Percentiles rank a stretch among this genome's conserved stretches.
phyloP scores from a whole-genome alignment of 2,113 vertebrate species.

The Chionomys nivalis region DNA sequence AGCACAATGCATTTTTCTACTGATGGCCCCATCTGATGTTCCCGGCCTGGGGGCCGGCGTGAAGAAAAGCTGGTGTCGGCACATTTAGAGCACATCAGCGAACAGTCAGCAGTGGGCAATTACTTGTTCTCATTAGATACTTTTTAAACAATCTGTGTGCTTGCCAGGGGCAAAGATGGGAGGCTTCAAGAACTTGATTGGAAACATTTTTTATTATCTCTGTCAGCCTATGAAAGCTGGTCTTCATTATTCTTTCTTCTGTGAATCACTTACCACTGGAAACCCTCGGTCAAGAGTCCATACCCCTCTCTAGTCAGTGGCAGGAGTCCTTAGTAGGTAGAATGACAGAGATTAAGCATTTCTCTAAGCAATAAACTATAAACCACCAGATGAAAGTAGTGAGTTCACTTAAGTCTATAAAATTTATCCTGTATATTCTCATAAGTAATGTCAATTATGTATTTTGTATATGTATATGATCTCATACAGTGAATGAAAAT shows the following conservation, averaged over 20 bases:
- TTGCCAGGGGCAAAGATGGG: slow-evolving; percentile 63
- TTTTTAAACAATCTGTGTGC: slow-evolving; percentile 62
- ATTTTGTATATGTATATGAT: not conserved
- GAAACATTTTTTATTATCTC: slow-evolving; percentile 55
- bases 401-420: not conserved
- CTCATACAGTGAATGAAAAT: not conserved
- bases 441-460: slow-evolving; percentile 4
- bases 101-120: slow-evolving; percentile 64
- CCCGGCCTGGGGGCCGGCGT: slow-evolving; percentile 42
- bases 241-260: not conserved
- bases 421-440: not conserved
- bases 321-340: not conserved
- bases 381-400: not conserved
- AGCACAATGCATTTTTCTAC: slow-evolving; percentile 48
- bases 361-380: not conserved
- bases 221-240: not conserved
- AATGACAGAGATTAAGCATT: not conserved
- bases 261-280: not conserved
- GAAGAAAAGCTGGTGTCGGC: slow-evolving; percentile 65
- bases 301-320: not conserved
- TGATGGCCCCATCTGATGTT: slow-evolving; percentile 42
- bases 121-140: slow-evolving; percentile 60
- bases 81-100: slow-evolving; percentile 36
- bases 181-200: slow-evolving; percentile 48
- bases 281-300: not conserved